Conservation (phyloP, 2,888 invertebrate species). For the Agonum fuliginosum region DNA sequence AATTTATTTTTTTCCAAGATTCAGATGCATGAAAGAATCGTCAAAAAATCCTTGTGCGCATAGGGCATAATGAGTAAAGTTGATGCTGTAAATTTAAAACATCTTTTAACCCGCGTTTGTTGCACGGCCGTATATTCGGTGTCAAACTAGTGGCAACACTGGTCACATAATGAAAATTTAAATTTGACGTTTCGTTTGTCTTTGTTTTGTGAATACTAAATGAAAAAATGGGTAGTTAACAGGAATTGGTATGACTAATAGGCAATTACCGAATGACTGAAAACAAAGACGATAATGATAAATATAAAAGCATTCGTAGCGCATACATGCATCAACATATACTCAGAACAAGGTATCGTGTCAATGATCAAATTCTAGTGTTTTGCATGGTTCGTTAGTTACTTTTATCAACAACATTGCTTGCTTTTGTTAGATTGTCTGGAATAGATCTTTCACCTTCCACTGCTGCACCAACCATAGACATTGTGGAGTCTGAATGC, state of each 20-base stretch:
- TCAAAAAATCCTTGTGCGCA: no score
- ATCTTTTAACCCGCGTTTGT: background rate
- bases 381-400: conserved; percentile 41
- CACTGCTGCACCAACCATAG: conserved; percentile 60
- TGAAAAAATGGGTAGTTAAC: conserved; percentile 39
- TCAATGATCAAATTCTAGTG: no score
- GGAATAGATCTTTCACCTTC: conserved; percentile 69
- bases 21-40: no score
- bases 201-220: conserved; percentile 40
- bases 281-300: conserved; percentile 45
- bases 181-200: conserved; percentile 40
- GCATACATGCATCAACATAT: conserved; percentile 73
- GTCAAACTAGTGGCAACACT: background rate
- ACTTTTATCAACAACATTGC: conserved; percentile 45
- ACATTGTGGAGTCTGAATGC: conserved; percentile 61
- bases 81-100: no score
- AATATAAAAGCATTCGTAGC: conserved; percentile 67
- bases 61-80: no score
- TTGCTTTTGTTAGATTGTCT: conserved; percentile 66
- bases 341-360: conserved; percentile 70
- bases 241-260: conserved; percentile 37
- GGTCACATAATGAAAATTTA: conserved; percentile 15
- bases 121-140: background rate
- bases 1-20: no score
- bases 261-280: conserved; percentile 49